phyloP scores from a whole-genome alignment of 2,113 vertebrate genomes.

The Xiphorhynchus elegans region DNA sequence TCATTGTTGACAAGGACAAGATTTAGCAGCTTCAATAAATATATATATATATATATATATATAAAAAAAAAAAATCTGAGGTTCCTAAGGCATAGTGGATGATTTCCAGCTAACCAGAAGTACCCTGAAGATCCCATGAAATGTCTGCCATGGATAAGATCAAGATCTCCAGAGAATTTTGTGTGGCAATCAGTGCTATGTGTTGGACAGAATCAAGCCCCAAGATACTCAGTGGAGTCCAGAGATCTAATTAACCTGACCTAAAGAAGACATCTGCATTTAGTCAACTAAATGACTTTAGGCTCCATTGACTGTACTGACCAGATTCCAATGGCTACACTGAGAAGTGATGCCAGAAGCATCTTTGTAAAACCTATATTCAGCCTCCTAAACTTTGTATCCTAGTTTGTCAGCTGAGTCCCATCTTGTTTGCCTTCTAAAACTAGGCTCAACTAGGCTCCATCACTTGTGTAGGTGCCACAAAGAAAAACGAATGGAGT shows the following conservation, averaged over 20 bases:
- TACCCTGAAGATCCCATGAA: not conserved
- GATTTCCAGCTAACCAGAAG: not conserved
- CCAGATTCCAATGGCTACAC: not conserved
- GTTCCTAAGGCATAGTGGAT: not conserved
- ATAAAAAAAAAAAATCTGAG: too few species aligned
- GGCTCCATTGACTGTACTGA: not conserved
- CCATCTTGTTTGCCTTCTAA: not conserved
- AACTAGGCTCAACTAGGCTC: not conserved
- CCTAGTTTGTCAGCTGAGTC: not conserved
- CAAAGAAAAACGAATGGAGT: not conserved
- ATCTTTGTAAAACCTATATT: not conserved
- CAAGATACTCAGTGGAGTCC: not conserved
- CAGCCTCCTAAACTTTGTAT: not conserved
- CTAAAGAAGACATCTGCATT: not conserved
- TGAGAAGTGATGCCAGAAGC: not conserved
- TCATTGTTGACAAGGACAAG: rapidly evolving
- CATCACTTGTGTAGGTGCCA: not conserved
- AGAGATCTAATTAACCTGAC: not conserved
- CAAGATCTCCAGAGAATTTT: rapidly evolving
- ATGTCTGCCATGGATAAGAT: not conserved
- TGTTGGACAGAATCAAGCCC: not conserved
- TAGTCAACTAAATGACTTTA: not conserved
- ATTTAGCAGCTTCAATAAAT: not conserved
- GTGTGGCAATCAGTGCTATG: rapidly evolving
- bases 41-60: too few species aligned